Evolutionary conservation across 1,140 invertebrate genomes (phyloP).

Genomic region (Battus philenor): DNA sequence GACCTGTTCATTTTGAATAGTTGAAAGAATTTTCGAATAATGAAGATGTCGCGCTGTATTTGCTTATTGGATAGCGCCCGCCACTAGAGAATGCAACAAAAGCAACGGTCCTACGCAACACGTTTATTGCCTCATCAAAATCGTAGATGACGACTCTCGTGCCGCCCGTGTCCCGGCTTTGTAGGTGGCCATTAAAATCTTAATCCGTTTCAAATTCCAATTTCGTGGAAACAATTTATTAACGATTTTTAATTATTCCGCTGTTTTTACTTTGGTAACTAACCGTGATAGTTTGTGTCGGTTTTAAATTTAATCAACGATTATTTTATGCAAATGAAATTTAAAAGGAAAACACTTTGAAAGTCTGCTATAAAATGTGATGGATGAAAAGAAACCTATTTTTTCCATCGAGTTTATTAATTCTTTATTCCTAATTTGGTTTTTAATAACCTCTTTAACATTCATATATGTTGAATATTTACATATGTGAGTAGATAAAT

Average conservation of each 20-base stretch:
- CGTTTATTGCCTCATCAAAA: slow-evolving; percentile 45
- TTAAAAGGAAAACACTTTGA: neutral
- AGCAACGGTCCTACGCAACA: slow-evolving; percentile 30
- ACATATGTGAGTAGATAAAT: too few species aligned
- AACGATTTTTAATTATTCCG: slow-evolving; percentile 25
- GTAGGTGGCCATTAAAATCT: slow-evolving; percentile 36
- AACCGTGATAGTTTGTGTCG: slow-evolving; percentile 2
- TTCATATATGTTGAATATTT: too few species aligned
- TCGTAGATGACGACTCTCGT: slow-evolving; percentile 27
- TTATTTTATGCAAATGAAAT: slow-evolving; percentile 6
- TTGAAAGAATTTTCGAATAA: neutral
- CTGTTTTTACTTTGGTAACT: slow-evolving; percentile 16
- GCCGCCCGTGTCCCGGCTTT: slow-evolving; percentile 15
- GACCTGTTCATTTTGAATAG: neutral
- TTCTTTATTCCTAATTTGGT: too few species aligned
- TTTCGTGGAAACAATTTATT: slow-evolving; percentile 47
- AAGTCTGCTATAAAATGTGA: slow-evolving; percentile 1
- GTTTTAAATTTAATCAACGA: neutral
- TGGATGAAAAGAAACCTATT: too few species aligned
- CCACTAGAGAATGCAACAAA: slow-evolving; percentile 34
- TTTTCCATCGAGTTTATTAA: too few species aligned
- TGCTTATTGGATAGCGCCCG: too few species aligned
- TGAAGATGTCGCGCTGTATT: too few species aligned
- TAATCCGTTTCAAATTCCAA: slow-evolving; percentile 34
- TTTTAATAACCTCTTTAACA: too few species aligned